Percentiles rank a stretch among this genome's conserved stretches.
Conservation (phyloP, 2,888 invertebrate species). For the Gari tellinella region DNA sequence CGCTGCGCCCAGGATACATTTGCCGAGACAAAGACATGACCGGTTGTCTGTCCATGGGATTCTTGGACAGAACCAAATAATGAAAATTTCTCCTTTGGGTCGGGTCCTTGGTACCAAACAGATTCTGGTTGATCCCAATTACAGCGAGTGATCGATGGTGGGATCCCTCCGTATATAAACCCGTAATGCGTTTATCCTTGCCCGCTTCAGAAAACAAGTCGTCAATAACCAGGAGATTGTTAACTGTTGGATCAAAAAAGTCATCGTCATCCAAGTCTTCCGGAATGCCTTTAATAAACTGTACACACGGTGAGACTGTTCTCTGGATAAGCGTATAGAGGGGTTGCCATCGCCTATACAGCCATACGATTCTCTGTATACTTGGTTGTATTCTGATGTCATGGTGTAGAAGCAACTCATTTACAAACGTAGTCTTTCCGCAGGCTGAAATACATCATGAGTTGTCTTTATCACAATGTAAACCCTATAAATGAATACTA, state of each 20-base stretch:
- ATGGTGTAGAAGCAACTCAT: conserved; percentile 23
- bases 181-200: too few relatives aligned
- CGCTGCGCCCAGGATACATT: conserved; percentile 41
- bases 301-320: conserved; percentile 30
- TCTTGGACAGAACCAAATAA: conserved; percentile 21
- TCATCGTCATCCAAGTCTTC: conserved; percentile 35
- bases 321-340: conserved; percentile 26
- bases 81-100: conserved; percentile 27
- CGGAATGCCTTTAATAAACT: conserved; percentile 50
- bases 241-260: conserved; percentile 37
- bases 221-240: conserved; percentile 47
- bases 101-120: conserved; percentile 23
- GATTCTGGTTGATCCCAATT: conserved; percentile 23
- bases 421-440: conserved; percentile 27
- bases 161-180: too few relatives aligned
- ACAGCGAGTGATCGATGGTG: too few relatives aligned
- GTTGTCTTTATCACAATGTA: too few relatives aligned
- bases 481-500: too few relatives aligned
- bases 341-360: conserved; percentile 52
- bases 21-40: conserved; percentile 18
- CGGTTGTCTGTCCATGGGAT: conserved; percentile 11
- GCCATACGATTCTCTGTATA: conserved; percentile 51
- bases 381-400: conserved; percentile 18
- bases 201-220: too few relatives aligned
- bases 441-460: conserved; percentile 15